Percentiles rank a stretch among this genome's conserved stretches.
These are phyloP conservation scores for Coenobita brevimanus DNA, from an alignment of 1,140 invertebrate species.

Conservation along the genomic window DNA sequence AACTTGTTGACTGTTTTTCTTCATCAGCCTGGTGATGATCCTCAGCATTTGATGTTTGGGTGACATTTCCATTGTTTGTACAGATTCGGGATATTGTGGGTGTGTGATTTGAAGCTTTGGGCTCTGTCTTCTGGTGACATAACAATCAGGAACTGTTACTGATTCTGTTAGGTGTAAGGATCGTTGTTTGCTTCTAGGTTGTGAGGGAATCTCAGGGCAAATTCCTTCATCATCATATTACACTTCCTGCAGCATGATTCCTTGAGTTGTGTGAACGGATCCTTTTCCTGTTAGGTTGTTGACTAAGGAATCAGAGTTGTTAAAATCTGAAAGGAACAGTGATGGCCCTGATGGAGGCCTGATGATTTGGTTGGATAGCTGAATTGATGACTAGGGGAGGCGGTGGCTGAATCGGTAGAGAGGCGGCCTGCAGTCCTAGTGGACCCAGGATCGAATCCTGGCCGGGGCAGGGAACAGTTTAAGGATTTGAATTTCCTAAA, in stretches of 20 bases:
- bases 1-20: background rate
- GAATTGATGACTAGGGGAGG: background rate
- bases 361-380: background rate
- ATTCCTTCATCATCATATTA: background rate
- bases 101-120: slow-evolving; percentile 4
- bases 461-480: no score
- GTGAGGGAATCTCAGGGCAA: background rate
- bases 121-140: background rate
- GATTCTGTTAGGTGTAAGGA: background rate
- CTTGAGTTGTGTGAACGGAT: slow-evolving; percentile 7
- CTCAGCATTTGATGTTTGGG: background rate
- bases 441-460: no score
- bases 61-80: background rate
- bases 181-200: background rate
- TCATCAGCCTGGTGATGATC: background rate
- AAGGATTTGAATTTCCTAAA: no score
- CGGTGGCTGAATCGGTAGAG: no score
- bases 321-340: slow-evolving; percentile 3
- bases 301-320: slow-evolving; percentile 8
- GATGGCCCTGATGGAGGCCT: background rate
- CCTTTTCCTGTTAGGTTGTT: background rate
- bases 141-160: background rate
- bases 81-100: background rate
- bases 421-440: no score
- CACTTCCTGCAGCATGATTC: background rate